These are phyloP conservation scores for Drosophila sproati DNA, from an alignment of 1,140 invertebrate genomes.

Conservation along the genomic window DNA sequence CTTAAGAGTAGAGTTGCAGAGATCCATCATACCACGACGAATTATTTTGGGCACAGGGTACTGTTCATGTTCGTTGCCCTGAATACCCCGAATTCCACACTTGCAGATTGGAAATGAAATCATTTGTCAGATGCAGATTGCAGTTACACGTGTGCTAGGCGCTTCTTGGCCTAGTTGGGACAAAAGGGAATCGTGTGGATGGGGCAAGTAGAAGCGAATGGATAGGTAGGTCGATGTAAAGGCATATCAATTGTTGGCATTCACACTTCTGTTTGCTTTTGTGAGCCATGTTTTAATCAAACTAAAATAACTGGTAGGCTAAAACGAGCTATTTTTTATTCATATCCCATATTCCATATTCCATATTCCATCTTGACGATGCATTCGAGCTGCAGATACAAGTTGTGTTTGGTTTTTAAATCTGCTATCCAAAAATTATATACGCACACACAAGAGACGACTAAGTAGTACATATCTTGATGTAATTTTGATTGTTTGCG, in stretches of 20 bases:
- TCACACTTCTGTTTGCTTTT: slow-evolving; percentile 44
- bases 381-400: not conserved
- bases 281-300: slow-evolving; percentile 73
- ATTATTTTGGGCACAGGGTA: not conserved
- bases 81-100: slow-evolving; percentile 20
- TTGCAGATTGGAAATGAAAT: slow-evolving; percentile 46
- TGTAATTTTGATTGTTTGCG: not conserved
- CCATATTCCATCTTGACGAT: not conserved
- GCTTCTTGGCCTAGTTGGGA: slow-evolving; percentile 35
- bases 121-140: slow-evolving; percentile 51
- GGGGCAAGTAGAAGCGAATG: slow-evolving; percentile 6
- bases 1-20: too few relatives aligned
- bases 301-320: slow-evolving; percentile 73
- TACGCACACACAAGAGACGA: not conserved
- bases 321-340: slow-evolving; percentile 21
- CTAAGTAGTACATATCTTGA: not conserved
- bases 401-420: slow-evolving; percentile 6
- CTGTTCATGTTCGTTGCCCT: slow-evolving; percentile 14
- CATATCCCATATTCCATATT: not conserved
- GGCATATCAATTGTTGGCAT: slow-evolving; percentile 67
- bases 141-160: slow-evolving; percentile 22
- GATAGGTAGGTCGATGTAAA: slow-evolving; percentile 24
- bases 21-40: not conserved
- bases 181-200: slow-evolving; percentile 4
- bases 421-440: not conserved